A percentile compares a stretch with the other conserved stretches of the same genome.
phyloP scores from a whole-genome alignment of 1,140 invertebrate genomes.

The Drosophila melanica region DNA sequence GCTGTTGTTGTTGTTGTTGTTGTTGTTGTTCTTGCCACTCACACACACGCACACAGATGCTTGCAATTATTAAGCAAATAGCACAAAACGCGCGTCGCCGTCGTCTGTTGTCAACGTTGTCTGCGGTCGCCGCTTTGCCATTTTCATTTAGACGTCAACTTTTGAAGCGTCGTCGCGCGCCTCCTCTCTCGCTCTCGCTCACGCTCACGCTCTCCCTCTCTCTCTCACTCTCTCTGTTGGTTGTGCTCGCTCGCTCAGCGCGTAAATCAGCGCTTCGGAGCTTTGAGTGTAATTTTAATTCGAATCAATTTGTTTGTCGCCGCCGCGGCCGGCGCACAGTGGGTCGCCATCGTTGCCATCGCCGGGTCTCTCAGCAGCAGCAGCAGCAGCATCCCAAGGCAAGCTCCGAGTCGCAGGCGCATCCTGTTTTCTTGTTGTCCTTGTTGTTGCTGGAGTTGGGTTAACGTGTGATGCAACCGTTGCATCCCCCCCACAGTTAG shows the following conservation, averaged over 20 bases:
- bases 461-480: constrained; percentile 38
- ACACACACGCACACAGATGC: constrained; percentile 12
- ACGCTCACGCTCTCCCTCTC: constrained; percentile 2
- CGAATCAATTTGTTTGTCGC: constrained; percentile 81
- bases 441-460: constrained; percentile 2
- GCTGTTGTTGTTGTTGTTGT: not conserved
- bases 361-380: constrained; percentile 7
- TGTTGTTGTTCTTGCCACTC: constrained; percentile 5
- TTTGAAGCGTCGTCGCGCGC: constrained; percentile 41
- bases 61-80: constrained; percentile 66
- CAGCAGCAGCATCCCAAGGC: constrained; percentile 7
- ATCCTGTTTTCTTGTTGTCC: constrained; percentile 10
- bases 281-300: constrained; percentile 74
- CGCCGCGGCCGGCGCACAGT: constrained; percentile 73
- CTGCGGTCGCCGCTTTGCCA: constrained; percentile 42
- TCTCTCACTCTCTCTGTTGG: constrained; percentile 16
- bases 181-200: constrained; percentile 15
- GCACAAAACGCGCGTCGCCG: constrained; percentile 3
- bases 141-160: constrained; percentile 69
- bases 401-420: constrained; percentile 1
- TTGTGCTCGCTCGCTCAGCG: constrained; percentile 23
- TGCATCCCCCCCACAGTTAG: constrained; percentile 8
- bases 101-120: constrained; percentile 50
- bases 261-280: constrained; percentile 48
- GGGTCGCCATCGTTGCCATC: constrained; percentile 44